phyloP scores from a whole-genome alignment of 2,113 vertebrate species.

The Struthio camelus region DNA sequence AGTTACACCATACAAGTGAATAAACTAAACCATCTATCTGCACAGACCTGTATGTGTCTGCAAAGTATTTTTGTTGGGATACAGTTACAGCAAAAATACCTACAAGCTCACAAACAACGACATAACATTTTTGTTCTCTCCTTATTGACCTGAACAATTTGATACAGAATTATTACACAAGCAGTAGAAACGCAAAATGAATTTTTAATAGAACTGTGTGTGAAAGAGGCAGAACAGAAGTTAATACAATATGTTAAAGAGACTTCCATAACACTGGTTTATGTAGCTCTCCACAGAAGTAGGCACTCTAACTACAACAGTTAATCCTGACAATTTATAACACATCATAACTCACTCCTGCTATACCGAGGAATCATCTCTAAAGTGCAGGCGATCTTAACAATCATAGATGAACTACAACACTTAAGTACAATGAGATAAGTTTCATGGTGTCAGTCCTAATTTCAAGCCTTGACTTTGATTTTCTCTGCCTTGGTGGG shows the following conservation, averaged over 20 bases:
- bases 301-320: background rate
- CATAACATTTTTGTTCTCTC: background rate
- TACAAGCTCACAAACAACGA: background rate
- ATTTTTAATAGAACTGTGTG: slow-evolving; percentile 31
- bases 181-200: slow-evolving; percentile 21
- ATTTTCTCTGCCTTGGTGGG: slow-evolving; percentile 41
- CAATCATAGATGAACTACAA: slow-evolving; percentile 33
- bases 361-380: background rate
- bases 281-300: slow-evolving; percentile 25
- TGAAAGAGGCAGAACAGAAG: slow-evolving; percentile 32
- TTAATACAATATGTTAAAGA: slow-evolving; percentile 50
- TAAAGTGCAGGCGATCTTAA: slow-evolving; percentile 17
- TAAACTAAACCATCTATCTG: background rate
- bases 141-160: slow-evolving; percentile 31
- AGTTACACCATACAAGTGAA: background rate
- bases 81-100: background rate
- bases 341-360: slow-evolving; percentile 32
- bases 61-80: background rate
- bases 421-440: slow-evolving; percentile 46
- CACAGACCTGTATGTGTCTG: background rate
- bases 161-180: slow-evolving; percentile 35
- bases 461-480: slow-evolving; percentile 62
- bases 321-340: slow-evolving; percentile 40
- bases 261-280: slow-evolving; percentile 4
- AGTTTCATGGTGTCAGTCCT: slow-evolving; percentile 52